Conservation (phyloP, 2,888 invertebrate species). For the Osedax fenrisi region DNA sequence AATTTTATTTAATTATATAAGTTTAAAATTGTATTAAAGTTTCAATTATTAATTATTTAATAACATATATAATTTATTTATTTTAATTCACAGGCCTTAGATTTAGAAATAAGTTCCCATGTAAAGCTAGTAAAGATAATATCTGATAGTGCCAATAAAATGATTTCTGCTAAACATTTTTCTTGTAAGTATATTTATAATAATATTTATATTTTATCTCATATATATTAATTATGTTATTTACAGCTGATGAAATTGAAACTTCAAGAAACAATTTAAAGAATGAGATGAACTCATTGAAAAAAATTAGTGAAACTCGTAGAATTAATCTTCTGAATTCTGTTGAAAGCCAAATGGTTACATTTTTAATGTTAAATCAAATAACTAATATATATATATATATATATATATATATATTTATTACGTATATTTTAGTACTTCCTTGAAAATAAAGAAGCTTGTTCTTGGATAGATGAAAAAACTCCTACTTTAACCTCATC, state of each 20-base stretch:
- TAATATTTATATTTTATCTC: background rate
- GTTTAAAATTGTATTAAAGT: too few relatives aligned
- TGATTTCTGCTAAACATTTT: slow-evolving; percentile 54
- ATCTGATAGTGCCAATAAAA: slow-evolving; percentile 63
- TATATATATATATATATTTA: background rate
- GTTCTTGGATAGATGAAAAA: slow-evolving; percentile 81
- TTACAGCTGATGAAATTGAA: background rate
- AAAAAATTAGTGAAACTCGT: slow-evolving; percentile 44
- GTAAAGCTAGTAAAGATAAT: slow-evolving; percentile 71
- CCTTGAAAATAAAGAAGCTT: slow-evolving; percentile 68
- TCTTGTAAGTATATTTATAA: background rate
- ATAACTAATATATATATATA: background rate
- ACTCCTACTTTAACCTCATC: slow-evolving; percentile 56
- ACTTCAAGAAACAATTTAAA: background rate
- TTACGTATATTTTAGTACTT: slow-evolving; percentile 58
- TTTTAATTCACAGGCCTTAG: slow-evolving; percentile 56
- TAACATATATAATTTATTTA: background rate
- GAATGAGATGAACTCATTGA: background rate
- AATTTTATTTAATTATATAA: background rate
- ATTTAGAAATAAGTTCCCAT: slow-evolving; percentile 73
- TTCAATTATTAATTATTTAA: background rate
- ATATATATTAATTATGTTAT: background rate
- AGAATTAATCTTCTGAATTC: slow-evolving; percentile 64
- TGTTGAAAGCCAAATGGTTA: slow-evolving; percentile 67
- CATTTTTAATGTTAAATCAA: background rate